Percentiles rank a stretch among this genome's conserved stretches.
Conservation (phyloP, 2,113 vertebrate species). For the Salvelinus namaycush region DNA sequence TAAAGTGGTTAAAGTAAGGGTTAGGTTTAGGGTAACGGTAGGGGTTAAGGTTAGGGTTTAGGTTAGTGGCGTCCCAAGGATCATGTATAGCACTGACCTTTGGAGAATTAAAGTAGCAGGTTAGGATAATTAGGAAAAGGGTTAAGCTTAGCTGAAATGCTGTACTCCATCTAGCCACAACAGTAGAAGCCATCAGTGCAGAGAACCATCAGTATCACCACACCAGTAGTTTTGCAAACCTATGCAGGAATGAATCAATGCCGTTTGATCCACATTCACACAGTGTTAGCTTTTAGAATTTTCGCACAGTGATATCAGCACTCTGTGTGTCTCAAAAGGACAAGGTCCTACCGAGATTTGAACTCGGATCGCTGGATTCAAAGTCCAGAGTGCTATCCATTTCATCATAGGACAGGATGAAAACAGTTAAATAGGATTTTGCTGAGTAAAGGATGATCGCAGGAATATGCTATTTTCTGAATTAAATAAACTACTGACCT, state of each 20-base stretch:
- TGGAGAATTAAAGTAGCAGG: too few species aligned
- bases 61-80: background rate
- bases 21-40: too few species aligned
- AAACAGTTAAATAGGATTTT: rapidly evolving
- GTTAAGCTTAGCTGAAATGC: background rate
- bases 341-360: constrained; percentile 70
- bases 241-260: background rate
- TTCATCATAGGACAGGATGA: constrained; percentile 73
- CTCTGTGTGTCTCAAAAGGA: constrained; percentile 31
- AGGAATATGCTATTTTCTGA: too few species aligned
- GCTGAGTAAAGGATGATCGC: background rate
- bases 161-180: background rate
- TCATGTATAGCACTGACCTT: too few species aligned
- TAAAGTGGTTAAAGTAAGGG: too few species aligned
- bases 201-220: too few species aligned
- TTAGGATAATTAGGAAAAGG: background rate
- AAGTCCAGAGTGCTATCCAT: constrained; percentile 68
- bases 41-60: too few species aligned
- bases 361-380: constrained; percentile 71
- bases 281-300: too few species aligned
- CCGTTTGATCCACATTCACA: background rate
- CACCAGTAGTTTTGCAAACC: background rate
- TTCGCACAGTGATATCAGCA: background rate
- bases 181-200: too few species aligned
- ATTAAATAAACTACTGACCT: background rate